Conservation (phyloP, 2,888 invertebrate species). For the Lasioglossum morio region DNA sequence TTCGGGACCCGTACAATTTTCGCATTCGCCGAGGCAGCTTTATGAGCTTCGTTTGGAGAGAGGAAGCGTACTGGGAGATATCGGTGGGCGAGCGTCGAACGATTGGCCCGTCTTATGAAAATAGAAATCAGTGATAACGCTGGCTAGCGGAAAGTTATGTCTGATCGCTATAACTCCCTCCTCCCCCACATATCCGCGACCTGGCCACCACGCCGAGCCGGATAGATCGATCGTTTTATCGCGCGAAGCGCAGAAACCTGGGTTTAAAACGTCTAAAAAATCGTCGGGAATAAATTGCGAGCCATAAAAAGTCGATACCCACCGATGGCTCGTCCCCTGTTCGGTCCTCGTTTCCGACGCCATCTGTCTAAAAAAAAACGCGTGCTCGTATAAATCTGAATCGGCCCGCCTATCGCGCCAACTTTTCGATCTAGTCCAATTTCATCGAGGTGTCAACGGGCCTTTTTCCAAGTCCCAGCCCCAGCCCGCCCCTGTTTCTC, state of each 20-base stretch:
- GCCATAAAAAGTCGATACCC: slow-evolving; percentile 35
- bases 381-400: slow-evolving; percentile 35
- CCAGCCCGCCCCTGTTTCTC: slow-evolving; percentile 19
- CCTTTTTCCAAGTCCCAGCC: slow-evolving; percentile 51
- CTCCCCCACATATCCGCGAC: not conserved
- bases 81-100: not conserved
- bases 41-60: slow-evolving; percentile 1
- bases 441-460: slow-evolving; percentile 58
- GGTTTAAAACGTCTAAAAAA: slow-evolving; percentile 28
- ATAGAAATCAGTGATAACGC: slow-evolving; percentile 4
- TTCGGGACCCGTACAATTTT: slow-evolving; percentile 57
- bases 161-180: not conserved
- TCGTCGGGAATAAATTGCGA: slow-evolving; percentile 27
- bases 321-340: slow-evolving; percentile 25
- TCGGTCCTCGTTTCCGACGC: slow-evolving; percentile 25
- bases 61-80: not conserved
- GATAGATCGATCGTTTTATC: slow-evolving; percentile 1
- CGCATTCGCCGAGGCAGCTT: slow-evolving; percentile 40
- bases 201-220: not conserved
- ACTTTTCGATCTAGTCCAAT: slow-evolving; percentile 50
- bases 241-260: not conserved
- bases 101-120: not conserved
- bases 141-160: not conserved
- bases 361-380: slow-evolving; percentile 21
- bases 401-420: slow-evolving; percentile 19